Base-by-base conservation (phyloP, 2,888 invertebrate genomes). In the Pachycephus smyrnensis region DNA sequence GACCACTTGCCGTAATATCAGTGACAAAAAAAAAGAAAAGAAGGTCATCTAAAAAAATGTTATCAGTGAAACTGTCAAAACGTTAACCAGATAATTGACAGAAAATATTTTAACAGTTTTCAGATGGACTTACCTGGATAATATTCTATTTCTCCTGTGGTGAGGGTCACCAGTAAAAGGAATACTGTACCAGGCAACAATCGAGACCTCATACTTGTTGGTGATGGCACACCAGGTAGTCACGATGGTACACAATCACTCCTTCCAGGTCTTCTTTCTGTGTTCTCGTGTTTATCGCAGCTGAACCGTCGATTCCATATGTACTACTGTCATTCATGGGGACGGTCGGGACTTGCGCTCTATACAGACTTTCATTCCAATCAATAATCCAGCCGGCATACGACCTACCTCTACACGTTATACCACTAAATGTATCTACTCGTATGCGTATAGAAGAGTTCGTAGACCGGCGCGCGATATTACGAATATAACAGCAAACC, bases 101-200 rank as follows among this genome's bases (percentile, higher is more conserved):
- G 55, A 23, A 55, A 55, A 55, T 55, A 55, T 55, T 55, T 23
- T 23, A 55, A 23, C 23, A 9, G 23, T 23, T 55, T 55, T 23
- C 55, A 55, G 9, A n/a, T 68, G 15, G 30, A 86, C 89, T 87
- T 82, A 91, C 91, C 90, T 86, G 85, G 87, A 82, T 90, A 90
- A 79, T 88, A 88, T 75, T 90, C 87, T 73, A 88, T 84, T 82
- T 89, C 89, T 79, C 88, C 89, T 77, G 83, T 83, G 80, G 88
- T 84, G 73, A 88, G 81, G 76, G 83, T 82, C 35, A 87, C 80
- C 77, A 87, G 86, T 2, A 89, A 81, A 75, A 86, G 84, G 75
- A 88, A 83, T 30, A 85, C 81, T 75, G 80, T 84, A 80, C 82
- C 82, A 80, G 84, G 83, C 80, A 84, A 83, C 76, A 85, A 84